A percentile compares a stretch with the other conserved stretches of the same genome.
These are phyloP conservation scores for Mnemiopsis leidyi DNA, from an alignment of 37 sponge, comb jelly and placozoan species.

Conservation along the genomic window DNA sequence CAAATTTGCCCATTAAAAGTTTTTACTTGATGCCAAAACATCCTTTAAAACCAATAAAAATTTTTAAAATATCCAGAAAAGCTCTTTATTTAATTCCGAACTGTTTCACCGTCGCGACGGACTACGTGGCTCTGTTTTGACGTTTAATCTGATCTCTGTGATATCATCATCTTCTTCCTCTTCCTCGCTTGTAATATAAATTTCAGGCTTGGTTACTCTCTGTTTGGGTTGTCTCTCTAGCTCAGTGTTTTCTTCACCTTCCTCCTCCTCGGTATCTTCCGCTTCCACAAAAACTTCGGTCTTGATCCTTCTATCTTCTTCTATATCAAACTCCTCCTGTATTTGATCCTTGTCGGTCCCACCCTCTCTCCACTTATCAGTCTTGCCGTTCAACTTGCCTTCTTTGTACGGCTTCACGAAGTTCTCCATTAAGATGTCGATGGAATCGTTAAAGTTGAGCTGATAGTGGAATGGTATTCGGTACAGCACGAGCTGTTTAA, in stretches of 20 bases:
- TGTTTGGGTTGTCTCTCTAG: too few species aligned
- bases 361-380: not conserved
- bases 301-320: not conserved
- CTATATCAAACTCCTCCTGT: not conserved
- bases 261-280: not conserved
- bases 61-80: too few species aligned
- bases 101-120: too few species aligned
- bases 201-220: too few species aligned
- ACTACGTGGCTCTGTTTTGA: too few species aligned
- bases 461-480: constrained; percentile 11
- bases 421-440: not conserved
- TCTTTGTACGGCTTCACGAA: constrained; percentile 26
- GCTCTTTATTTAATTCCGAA: too few species aligned
- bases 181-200: too few species aligned
- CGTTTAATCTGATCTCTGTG: too few species aligned
- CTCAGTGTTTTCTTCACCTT: not conserved
- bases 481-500: not conserved
- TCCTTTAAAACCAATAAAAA: too few species aligned
- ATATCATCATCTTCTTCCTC: too few species aligned
- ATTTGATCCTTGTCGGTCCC: not conserved
- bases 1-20: too few species aligned
- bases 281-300: not conserved
- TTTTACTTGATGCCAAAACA: too few species aligned
- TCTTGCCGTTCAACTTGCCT: not conserved
- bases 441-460: not conserved